Evolutionary conservation across 2,888 invertebrate genomes (phyloP).

Genomic region (Stenchaetothrips biformis): DNA sequence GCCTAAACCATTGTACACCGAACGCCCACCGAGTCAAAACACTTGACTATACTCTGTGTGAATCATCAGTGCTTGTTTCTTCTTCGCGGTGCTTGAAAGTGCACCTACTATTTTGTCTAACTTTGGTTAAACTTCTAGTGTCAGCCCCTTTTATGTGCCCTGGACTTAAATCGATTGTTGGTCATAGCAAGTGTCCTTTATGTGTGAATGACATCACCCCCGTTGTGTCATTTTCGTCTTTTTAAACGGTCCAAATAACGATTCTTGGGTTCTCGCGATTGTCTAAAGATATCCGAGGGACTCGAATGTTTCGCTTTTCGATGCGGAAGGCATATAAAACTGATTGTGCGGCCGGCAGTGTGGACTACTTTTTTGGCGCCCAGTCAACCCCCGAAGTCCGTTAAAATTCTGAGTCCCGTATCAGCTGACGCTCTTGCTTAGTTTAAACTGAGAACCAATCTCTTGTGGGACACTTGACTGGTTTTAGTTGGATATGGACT

Average conservation of each 20-base stretch:
- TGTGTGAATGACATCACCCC: conserved; percentile 3
- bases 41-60: background rate
- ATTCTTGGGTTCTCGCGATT: background rate
- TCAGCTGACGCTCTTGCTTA: background rate
- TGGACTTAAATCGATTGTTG: background rate
- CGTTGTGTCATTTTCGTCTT: background rate
- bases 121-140: background rate
- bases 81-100: background rate
- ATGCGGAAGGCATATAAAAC: background rate
- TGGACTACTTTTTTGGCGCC: conserved; percentile 2
- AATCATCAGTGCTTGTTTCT: background rate
- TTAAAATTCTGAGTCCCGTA: background rate
- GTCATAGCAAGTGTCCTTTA: background rate
- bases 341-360: background rate
- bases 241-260: background rate
- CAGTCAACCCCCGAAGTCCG: background rate
- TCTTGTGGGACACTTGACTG: too few relatives aligned
- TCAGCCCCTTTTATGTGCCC: background rate
- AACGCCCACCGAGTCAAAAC: background rate
- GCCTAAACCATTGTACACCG: background rate
- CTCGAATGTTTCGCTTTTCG: background rate
- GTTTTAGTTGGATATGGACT: too few relatives aligned
- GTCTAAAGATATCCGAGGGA: background rate
- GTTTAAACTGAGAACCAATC: background rate
- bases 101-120: background rate